Base-by-base conservation (phyloP, 2,113 vertebrate genomes). In the Lipophrys pholis region DNA sequence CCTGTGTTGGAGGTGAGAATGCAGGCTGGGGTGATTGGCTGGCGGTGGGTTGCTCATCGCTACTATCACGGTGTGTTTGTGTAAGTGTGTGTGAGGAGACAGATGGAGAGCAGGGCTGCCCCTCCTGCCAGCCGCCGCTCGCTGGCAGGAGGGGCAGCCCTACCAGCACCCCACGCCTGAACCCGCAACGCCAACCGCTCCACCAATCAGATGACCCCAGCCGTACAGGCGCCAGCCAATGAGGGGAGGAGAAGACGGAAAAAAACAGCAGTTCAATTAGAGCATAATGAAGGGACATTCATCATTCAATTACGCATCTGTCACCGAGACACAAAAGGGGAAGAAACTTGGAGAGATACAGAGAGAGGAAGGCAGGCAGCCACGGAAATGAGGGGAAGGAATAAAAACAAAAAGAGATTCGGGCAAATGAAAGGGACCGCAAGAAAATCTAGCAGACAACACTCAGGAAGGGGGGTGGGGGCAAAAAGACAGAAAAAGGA, bases 261-360 rank as follows among this genome's bases (percentile, higher is more conserved):
- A 41, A 49, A 56, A 40, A 49, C 93, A 89, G 94, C 93, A 93
- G 94, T 96, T 97, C 95, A 97, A 98, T 99, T 96, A 98, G 94
- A 93, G 93, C 91, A 92, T 95, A 97, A 97, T 98, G 96, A 97
- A 97, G 94, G 96, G 93, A 97, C 97, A 99, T 99, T 97, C 96
- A 97, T 99, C 98, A 99, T 99, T 98, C 96, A 99, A 98, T 99
- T 99, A 99, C 94, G 96, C 96, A 96, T 95, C 96, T 99, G 97
- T 97, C 97, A 97, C 84, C 87, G 83, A 91, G 94, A 93, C 94
- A 96, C 94, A 96, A 95, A 96, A 94, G 94, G 42, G 69, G 38
- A 91, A 94, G 95, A 56, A 93, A 94, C 90, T 94, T 95, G 4
- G 93, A 89, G 93, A 95, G 93, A 94, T 93, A 89, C 41, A 30